A percentile compares a stretch with the other conserved stretches of the same genome.
These are phyloP conservation scores for Latrodectus elegans DNA, from an alignment of 2,888 invertebrate genomes.

Conservation along the genomic window DNA sequence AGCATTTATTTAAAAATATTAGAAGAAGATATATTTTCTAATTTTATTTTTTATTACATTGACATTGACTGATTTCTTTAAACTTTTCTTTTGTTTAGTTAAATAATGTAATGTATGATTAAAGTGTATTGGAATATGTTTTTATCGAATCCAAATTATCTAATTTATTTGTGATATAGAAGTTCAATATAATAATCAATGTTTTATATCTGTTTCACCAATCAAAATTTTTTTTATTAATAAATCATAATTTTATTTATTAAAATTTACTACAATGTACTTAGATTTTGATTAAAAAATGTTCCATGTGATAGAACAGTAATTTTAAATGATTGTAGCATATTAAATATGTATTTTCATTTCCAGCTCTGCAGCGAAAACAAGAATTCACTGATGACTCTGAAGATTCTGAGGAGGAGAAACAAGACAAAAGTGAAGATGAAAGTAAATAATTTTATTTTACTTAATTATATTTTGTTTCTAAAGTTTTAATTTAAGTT, in stretches of 20 bases:
- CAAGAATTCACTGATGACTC: slow-evolving; percentile 28
- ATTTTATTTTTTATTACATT: too few relatives aligned
- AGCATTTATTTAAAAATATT: too few relatives aligned
- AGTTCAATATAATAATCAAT: not conserved
- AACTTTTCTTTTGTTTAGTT: too few relatives aligned
- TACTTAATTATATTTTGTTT: too few relatives aligned
- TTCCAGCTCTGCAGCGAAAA: slow-evolving; percentile 30
- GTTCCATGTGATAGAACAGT: not conserved
- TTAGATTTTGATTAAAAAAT: not conserved
- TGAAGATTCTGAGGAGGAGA: slow-evolving; percentile 72
- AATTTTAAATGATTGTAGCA: not conserved
- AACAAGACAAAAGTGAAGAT: slow-evolving; percentile 75
- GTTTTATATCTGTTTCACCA: not conserved
- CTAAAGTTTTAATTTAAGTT: too few relatives aligned
- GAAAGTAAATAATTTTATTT: slow-evolving; percentile 12
- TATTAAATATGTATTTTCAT: not conserved
- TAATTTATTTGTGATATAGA: too few relatives aligned
- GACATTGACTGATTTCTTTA: too few relatives aligned
- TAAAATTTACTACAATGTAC: too few relatives aligned
- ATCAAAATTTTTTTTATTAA: not conserved
- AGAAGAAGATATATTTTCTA: too few relatives aligned
- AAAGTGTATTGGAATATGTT: too few relatives aligned
- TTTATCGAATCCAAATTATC: too few relatives aligned
- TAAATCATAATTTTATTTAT: not conserved
- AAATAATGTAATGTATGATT: too few relatives aligned